Conservation (phyloP, 2,888 invertebrate genomes). For the Harpalus rubripes region DNA sequence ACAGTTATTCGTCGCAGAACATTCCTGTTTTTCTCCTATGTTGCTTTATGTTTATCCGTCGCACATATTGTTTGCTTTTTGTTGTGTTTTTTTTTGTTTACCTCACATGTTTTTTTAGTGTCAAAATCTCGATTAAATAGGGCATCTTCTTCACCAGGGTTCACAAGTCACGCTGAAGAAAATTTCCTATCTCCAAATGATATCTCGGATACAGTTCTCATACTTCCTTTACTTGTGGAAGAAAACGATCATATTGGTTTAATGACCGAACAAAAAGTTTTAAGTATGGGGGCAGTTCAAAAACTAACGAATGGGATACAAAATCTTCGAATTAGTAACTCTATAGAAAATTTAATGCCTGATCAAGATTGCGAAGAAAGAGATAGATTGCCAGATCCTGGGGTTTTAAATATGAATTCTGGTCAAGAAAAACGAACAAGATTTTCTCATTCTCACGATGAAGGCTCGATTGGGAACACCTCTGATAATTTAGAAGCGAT, state of each 20-base stretch:
- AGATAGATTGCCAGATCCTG: conserved; percentile 62
- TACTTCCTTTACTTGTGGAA: conserved; percentile 82
- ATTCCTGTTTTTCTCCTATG: not conserved
- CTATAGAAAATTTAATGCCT: conserved; percentile 67
- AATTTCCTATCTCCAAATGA: conserved; percentile 68
- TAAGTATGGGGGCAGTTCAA: conserved; percentile 77
- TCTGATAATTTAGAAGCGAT: conserved; percentile 97
- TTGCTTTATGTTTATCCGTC: conserved; percentile 34
- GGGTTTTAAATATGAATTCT: conserved; percentile 74
- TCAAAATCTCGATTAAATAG: conserved; percentile 69
- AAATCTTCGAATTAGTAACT: conserved; percentile 60
- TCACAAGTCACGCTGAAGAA: conserved; percentile 58
- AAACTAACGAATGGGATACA: conserved; percentile 65
- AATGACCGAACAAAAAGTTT: conserved; percentile 81
- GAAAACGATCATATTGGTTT: conserved; percentile 76
- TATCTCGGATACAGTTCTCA: conserved; percentile 81
- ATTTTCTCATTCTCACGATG: conserved; percentile 94
- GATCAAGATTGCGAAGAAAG: conserved; percentile 68
- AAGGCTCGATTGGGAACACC: conserved; percentile 94
- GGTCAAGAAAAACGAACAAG: conserved; percentile 81
- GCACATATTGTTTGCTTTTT: conserved; percentile 40
- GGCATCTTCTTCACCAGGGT: conserved; percentile 67
- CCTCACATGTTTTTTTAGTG: conserved; percentile 67
- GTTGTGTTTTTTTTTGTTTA: conserved; percentile 53
- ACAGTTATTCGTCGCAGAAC: not conserved